phyloP scores from a whole-genome alignment of 2,888 invertebrate genomes.

The Zhengitettix transpicula region DNA sequence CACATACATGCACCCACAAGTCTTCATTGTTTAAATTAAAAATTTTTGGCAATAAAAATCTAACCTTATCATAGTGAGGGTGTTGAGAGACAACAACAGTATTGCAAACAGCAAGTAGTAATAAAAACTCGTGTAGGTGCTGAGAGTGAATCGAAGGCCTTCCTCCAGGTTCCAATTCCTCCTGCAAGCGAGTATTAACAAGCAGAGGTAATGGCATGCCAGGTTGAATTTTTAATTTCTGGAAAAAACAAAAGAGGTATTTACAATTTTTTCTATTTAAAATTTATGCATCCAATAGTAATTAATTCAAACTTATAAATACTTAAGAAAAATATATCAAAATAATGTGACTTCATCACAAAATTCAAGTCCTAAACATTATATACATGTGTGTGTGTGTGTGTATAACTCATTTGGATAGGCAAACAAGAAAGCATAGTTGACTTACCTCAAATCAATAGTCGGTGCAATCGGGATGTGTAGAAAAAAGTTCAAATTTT shows the following conservation, averaged over 20 bases:
- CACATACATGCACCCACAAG: background rate
- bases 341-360: too few species aligned
- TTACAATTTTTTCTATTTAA: too few species aligned
- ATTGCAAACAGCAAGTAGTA: slow-evolving; percentile 86
- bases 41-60: background rate
- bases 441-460: too few species aligned
- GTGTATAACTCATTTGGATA: too few species aligned
- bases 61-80: slow-evolving; percentile 59
- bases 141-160: slow-evolving; percentile 36
- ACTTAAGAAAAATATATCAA: too few species aligned
- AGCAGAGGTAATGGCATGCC: slow-evolving; percentile 31
- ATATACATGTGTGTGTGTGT: too few species aligned
- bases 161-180: slow-evolving; percentile 27
- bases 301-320: too few species aligned
- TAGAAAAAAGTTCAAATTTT: too few species aligned
- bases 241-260: background rate
- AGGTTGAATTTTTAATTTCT: slow-evolving; percentile 23
- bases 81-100: slow-evolving; percentile 86
- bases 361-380: too few species aligned
- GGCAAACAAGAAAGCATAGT: too few species aligned
- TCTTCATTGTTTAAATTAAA: background rate
- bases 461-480: too few species aligned
- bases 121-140: slow-evolving; percentile 71
- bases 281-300: too few species aligned
- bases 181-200: slow-evolving; percentile 34